Evolutionary conservation across 2,888 invertebrate genomes (phyloP), one percentile per base, ranked within the genome.

Genomic region (Luperina testacea): DNA sequence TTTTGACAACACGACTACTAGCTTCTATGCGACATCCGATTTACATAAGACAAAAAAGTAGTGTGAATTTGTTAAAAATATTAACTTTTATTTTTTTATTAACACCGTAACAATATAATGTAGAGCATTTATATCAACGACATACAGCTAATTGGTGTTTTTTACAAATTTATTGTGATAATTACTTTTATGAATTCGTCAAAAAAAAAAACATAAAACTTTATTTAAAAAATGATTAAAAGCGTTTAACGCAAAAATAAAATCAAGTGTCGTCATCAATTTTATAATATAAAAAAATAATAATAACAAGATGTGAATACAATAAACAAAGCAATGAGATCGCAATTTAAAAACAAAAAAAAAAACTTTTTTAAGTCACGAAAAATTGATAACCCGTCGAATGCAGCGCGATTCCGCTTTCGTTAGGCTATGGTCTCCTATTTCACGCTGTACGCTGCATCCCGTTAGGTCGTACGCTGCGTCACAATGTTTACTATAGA

Each of bases 311-410:
- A 79, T 32, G 63, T 74, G 69, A 84, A 80, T 79, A 80, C 75
- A 88, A 89, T 72, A 80, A 80, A 84, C 77, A 81, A 86, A 89
- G 89, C 87, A 81, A 42, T 90, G 90, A 90, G 89, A 90, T 90
- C 90, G 80, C 81, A 80, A 82, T 69, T 32, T 73, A 79, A 77
- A 76, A 79, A 73, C n/a, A 72, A 68, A 38, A 24, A 27, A 63
- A 75, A 68, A 65, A n/a, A 7, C 32, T 38, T 42, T 77, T 73
- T 69, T 69, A 42, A 59, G 64, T 73, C 72, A 61, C 75, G 65
- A 68, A 71, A 69, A 76, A 70, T 48, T 67, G n/a, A 53, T 71
- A 15, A 38, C 13, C 38, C 38, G 5, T 38, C 53, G 64, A 71
- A 69, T 67, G 69, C 45, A 69, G 68, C 67, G 32, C 53, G 68